phyloP scores from a whole-genome alignment of 2,797 vertebrate species.

The Chiroxiphia lanceolata region DNA sequence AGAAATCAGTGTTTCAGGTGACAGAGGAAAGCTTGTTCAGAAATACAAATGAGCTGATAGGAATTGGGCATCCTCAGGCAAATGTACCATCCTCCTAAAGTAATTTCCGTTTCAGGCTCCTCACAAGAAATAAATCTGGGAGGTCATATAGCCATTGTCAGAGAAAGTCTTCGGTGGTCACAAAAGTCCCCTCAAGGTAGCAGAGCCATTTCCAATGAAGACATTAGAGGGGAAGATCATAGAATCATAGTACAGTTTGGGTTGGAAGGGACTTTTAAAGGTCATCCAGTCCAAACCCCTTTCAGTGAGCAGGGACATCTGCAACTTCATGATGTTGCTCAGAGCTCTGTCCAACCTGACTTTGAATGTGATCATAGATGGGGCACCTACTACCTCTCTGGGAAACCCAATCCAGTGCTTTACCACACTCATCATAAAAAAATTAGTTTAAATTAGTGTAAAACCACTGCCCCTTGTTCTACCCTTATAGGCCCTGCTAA shows the following conservation, averaged over 20 bases:
- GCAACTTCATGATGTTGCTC: neutral
- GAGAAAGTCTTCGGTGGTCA: neutral
- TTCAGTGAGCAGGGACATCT: neutral
- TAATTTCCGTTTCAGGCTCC: neutral
- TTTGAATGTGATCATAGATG: neutral
- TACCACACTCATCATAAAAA: neutral
- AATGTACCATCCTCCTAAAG: neutral
- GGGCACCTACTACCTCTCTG: neutral
- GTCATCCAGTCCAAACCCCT: neutral
- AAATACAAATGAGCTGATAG: neutral
- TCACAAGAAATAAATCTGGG: neutral
- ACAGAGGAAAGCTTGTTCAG: neutral
- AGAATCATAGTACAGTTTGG: neutral
- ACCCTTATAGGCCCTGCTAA: neutral
- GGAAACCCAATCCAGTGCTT: neutral
- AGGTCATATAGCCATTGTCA: neutral
- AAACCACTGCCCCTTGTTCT: neutral
- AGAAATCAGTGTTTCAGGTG: neutral
- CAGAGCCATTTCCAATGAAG: neutral
- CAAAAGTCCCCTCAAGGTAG: neutral
- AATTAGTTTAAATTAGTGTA: neutral
- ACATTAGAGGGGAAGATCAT: neutral
- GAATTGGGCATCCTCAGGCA: neutral
- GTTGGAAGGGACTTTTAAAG: neutral
- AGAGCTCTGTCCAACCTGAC: accelerated